Base-by-base conservation (phyloP, 2,888 invertebrate genomes). In the Synergus gifuensis region DNA sequence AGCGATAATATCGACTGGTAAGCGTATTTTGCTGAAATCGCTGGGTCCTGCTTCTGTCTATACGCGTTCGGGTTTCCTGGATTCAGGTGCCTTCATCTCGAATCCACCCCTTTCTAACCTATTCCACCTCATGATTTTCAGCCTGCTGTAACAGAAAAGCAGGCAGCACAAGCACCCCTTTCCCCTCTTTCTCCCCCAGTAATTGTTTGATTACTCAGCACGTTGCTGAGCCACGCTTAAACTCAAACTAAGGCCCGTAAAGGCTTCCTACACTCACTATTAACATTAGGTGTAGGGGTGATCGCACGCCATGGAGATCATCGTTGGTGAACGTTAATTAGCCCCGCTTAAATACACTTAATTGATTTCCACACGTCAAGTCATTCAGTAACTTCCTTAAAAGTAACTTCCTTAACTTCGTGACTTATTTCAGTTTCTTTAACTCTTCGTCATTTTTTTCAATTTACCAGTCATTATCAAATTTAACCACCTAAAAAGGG, bases 121-220 rank as follows among this genome's bases (percentile, higher is more conserved):
- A 49, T 79, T 73, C 77, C 78, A 42, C 69, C 36, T 54, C 73
- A 42, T 62, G 73, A 79, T 64, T 49, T 46, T 58, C 22, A n/a
- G 46, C 60, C 73, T 63, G 44, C 28, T 36, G 76, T 54, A 46
- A 67, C 42, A 67, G 81, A 79, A 78, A 79, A 79, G 79, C 81
- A 76, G 77, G 44, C 69, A 60, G 36, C 36, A 36, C 36, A 36
- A 36, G 69, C 73, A 36, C 73, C 78, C 64, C 62, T 18, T 77
- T 63, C 78, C 78, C 81, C 79, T 81, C 83, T 79, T 79, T 81
- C 79, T 73, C 81, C 79, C 80, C 83, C 85, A 85, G 88, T 92
- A 92, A 92, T 92, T 92, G 91, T 92, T 92, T 91, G 92, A 92
- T 92, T 92, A 92, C 91, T 92, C 92, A 92, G 92, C 91, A 90